phyloP scores from a whole-genome alignment of 2,888 invertebrate genomes.

The Andrena trimmerana region DNA sequence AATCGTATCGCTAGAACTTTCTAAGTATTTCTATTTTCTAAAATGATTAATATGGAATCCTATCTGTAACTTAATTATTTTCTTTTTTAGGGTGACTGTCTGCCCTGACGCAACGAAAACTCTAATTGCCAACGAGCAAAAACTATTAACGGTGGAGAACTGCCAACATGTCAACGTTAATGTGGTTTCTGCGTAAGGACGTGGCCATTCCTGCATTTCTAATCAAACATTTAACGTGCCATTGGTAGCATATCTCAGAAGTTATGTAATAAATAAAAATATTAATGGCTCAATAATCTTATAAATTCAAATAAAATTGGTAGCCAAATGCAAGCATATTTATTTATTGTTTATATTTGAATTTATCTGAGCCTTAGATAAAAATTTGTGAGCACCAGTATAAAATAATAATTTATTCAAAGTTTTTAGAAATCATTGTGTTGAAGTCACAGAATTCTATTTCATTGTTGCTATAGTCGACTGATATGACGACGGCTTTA shows the following conservation, averaged over 20 bases:
- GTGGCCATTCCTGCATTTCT: not conserved
- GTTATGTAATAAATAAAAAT: not conserved
- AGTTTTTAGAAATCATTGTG: not conserved
- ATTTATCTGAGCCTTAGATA: not conserved
- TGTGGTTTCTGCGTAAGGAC: slow-evolving; percentile 74
- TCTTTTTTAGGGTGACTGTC: slow-evolving; percentile 88
- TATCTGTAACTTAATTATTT: not conserved
- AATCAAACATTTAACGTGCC: not conserved
- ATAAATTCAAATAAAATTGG: not conserved
- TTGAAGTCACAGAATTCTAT: not conserved
- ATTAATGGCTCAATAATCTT: not conserved
- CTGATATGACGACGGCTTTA: not conserved
- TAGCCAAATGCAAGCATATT: not conserved
- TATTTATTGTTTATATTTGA: not conserved
- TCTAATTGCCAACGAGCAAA: slow-evolving; percentile 89
- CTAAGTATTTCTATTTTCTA: too few relatives aligned
- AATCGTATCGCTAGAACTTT: too few relatives aligned
- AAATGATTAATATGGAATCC: too few relatives aligned
- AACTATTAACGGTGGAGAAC: slow-evolving; percentile 82
- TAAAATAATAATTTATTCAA: not conserved
- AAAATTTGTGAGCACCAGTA: too few relatives aligned
- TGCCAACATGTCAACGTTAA: slow-evolving; percentile 77
- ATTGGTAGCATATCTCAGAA: not conserved
- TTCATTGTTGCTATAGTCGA: not conserved
- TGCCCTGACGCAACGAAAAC: slow-evolving; percentile 89